Base-by-base conservation (phyloP, 2,888 invertebrate genomes). In the Acleris holmiana region DNA sequence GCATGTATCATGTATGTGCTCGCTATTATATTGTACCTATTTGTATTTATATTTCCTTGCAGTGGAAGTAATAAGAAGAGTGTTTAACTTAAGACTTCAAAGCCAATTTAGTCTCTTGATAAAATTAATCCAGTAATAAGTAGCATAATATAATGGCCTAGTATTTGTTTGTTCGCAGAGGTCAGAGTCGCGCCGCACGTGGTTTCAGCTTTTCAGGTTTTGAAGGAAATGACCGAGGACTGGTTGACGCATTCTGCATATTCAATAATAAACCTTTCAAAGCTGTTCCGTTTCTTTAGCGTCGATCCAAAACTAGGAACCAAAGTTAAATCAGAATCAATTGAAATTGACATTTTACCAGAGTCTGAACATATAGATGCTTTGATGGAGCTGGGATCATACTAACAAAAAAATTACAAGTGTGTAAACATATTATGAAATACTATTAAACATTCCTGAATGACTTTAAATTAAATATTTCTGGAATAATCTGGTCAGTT, bases 201-300 rank as follows among this genome's bases (percentile, higher is more conserved):
- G 2, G 84, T 93, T 62, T 76, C 89, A 35, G 95, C 95, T 17
- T 96, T 95, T 74, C 93, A 94, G 73, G 84, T 89, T 8, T 84
- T 96, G 13, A 94, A 94, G 71, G 95, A 96, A 77, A 93, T 93
- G 46, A 94, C 95, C 2, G 95, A 96, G 73, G 94, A 94, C 70
- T 93, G 94, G 74, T 84, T 96, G 68, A 93, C 94, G 25, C 93
- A 94, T 73, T 96, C 96, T 6, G 95, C 94, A 0, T 97, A 95
- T 80, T 94, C 95, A 2, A 89, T 95, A 48, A 94, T 96, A 48
- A 93, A 95, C 78, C 82, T 96, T 29, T 89, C 91, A 0, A 91
- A 93, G 70, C 74, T 95, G 50, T 95, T 94, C 76, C 80, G 91
- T 69, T 91, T 91, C 76, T 93, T 92, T 72, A 78, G 81, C 0